These are phyloP conservation scores for Zhuqinia jingwanae DNA, from an alignment of 2,888 invertebrate genomes.

Conservation along the genomic window DNA sequence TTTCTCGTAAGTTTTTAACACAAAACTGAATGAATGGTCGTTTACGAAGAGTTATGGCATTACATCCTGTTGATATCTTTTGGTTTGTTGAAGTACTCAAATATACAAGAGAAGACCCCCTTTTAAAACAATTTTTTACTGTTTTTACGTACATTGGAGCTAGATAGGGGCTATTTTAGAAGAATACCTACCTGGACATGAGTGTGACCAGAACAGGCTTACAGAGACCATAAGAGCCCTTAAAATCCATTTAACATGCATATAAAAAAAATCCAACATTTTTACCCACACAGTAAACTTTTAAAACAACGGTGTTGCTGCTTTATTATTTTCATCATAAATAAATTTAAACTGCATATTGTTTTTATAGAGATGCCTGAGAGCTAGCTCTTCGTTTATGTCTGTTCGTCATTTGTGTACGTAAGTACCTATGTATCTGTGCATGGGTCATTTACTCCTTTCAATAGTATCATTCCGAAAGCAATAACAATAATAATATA, in stretches of 20 bases:
- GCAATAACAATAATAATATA: conserved; percentile 64
- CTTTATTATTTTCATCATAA: conserved; percentile 31
- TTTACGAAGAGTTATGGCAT: too few relatives aligned
- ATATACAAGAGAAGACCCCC: background rate
- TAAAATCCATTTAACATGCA: conserved; percentile 11
- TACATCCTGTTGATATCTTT: too few relatives aligned
- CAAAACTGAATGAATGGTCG: too few relatives aligned
- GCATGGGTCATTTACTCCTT: conserved; percentile 54
- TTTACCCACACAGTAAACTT: background rate
- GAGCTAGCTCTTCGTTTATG: background rate
- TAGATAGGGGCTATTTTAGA: background rate
- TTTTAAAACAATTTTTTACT: background rate
- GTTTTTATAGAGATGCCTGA: conserved; percentile 33
- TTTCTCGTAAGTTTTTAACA: too few relatives aligned
- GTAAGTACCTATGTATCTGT: too few relatives aligned
- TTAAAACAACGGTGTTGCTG: conserved; percentile 29
- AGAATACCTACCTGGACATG: background rate
- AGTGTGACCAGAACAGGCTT: background rate
- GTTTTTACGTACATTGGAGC: background rate
- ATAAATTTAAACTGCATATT: conserved; percentile 53
- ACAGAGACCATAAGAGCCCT: background rate
- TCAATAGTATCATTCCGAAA: conserved; percentile 61
- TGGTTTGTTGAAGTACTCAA: background rate
- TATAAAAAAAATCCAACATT: conserved; percentile 3
- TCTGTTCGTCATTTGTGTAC: background rate